Evolutionary conservation across 2,888 invertebrate genomes (phyloP).

Genomic region (Lycocerus yunnanus): DNA sequence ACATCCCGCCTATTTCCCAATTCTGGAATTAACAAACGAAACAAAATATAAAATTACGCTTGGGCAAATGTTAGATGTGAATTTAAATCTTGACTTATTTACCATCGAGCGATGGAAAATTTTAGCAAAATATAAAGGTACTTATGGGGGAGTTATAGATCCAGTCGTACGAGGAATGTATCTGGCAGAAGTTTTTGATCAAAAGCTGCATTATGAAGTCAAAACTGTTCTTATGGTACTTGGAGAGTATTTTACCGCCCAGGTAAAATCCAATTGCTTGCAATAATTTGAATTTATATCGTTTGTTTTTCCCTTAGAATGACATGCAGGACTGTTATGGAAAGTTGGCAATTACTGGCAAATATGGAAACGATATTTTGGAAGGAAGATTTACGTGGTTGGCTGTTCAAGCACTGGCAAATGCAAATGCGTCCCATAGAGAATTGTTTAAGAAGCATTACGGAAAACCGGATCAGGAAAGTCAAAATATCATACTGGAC

Average conservation of each 20-base stretch:
- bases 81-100: background rate
- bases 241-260: background rate
- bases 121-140: background rate
- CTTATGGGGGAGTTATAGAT: conserved; percentile 75
- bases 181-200: conserved; percentile 63
- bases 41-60: conserved; percentile 61
- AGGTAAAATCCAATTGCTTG: background rate
- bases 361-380: conserved; percentile 87
- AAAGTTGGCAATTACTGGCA: conserved; percentile 83
- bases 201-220: background rate
- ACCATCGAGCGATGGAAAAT: background rate
- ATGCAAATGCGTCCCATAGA: conserved; percentile 71
- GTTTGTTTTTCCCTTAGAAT: conserved; percentile 62
- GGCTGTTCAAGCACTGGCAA: conserved; percentile 84
- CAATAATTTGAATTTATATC: background rate
- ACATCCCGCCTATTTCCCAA: conserved; percentile 75
- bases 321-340: conserved; percentile 93
- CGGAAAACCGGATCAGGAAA: conserved; percentile 68
- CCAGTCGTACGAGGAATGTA: conserved; percentile 63
- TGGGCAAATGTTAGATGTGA: background rate
- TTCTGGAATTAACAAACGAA: conserved; percentile 84
- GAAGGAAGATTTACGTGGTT: conserved; percentile 98
- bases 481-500: conserved; percentile 70
- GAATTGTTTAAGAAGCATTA: conserved; percentile 78
- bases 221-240: background rate